Base-by-base conservation (phyloP, 2,888 invertebrate species). In the Unio delphinus region DNA sequence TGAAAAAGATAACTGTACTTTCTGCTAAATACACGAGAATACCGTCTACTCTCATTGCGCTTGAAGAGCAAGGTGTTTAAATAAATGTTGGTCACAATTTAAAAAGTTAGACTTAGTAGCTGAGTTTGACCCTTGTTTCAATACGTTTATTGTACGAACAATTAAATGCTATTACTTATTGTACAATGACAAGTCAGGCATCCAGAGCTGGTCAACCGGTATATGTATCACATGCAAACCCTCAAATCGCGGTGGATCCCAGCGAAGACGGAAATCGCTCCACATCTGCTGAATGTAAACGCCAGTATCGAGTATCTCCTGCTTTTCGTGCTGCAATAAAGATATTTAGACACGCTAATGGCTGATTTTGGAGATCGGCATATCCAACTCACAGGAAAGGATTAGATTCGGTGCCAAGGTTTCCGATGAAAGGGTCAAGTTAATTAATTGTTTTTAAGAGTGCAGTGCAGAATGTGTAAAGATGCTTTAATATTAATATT, bases 141-240 rank as follows among this genome's bases (percentile, higher is more conserved):
- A 64, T 45, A 11, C 34, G 1, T 26, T 6, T 11, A 7, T 26
- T n/a, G 30, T 64, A 18, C 5, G 23, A 26, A 57, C 15, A 57
- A 59, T n/a, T 20, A 57, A 20, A 2, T 45, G 18, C n/a, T 72
- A 83, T 74, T 80, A 88, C 88, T 82, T 85, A 65, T 87, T 86
- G 56, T 81, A 85, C 3, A 86, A 78, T n/a, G 82, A 79, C 23
- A 88, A 75, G 72, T 88, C 88, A 7, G 88, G 88, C 64, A 76
- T 82, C 88, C 88, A 88, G 0, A 88, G 75, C 15, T 74, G 67
- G 11, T 75, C 64, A 2, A 83, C 75, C 1, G 87, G 86, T 8
- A 88, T 58, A 59, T 82, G 79, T 18, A 88, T 76, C 6, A 80
- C 74, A 34, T 77, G 73, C 18, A 86, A 72, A 1, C 81, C 81